These are phyloP conservation scores for Lota lota DNA, from an alignment of 2,113 vertebrate genomes.

Conservation along the genomic window DNA sequence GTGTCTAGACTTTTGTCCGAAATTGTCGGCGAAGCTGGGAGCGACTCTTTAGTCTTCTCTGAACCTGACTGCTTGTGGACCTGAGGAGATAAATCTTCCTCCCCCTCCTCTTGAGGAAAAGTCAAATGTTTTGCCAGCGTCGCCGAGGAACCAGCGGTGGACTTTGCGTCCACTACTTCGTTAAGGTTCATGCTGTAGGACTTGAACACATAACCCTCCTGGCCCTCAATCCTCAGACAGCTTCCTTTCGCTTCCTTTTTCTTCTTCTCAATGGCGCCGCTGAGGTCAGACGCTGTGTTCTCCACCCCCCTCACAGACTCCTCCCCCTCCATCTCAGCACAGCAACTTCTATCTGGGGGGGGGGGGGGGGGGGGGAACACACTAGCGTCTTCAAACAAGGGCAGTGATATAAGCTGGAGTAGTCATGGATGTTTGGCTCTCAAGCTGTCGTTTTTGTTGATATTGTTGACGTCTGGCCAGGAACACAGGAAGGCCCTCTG, in stretches of 20 bases:
- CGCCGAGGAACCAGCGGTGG: constrained; percentile 47
- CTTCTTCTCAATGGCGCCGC: constrained; percentile 57
- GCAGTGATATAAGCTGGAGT: constrained; percentile 46
- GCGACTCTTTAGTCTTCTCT: constrained; percentile 46
- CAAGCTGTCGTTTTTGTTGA: constrained; percentile 47
- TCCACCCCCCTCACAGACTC: constrained; percentile 31
- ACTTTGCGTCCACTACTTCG: constrained; percentile 43
- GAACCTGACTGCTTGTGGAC: constrained; percentile 56
- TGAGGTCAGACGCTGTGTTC: constrained; percentile 28
- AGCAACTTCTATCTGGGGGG: constrained; percentile 41
- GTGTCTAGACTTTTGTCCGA: constrained; percentile 56
- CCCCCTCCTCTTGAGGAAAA: constrained; percentile 66
- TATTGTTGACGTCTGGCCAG: constrained; percentile 32
- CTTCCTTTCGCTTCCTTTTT: constrained; percentile 70
- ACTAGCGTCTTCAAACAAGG: constrained; percentile 55
- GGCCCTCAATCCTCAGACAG: constrained; percentile 75
- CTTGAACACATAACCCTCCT: constrained; percentile 78
- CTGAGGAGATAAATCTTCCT: constrained; percentile 66
- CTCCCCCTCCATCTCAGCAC: constrained; percentile 73
- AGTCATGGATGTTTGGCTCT: constrained; percentile 65
- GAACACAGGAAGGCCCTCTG: constrained; percentile 46
- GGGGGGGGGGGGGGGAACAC: constrained; percentile 29
- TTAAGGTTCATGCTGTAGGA: constrained; percentile 71
- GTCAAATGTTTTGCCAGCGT: constrained; percentile 69
- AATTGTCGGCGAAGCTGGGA: constrained; percentile 53